Evolutionary conservation across 2,888 invertebrate species (phyloP).

Genomic region (Acanthosoma haemorrhoidale): DNA sequence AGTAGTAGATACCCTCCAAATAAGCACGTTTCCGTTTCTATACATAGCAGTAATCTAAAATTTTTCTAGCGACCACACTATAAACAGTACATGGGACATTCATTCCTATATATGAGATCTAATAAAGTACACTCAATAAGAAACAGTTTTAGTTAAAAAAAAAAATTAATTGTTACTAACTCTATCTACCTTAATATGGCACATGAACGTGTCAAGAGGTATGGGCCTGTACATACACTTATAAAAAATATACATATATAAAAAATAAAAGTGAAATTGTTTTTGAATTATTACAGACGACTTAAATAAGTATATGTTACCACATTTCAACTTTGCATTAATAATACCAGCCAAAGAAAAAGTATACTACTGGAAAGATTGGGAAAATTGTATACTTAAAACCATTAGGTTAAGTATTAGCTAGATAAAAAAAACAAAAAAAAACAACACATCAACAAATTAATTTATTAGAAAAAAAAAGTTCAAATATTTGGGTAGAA

Average conservation of each 20-base stretch:
- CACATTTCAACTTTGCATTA: too few species aligned
- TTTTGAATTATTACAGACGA: constrained; percentile 22
- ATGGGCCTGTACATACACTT: not conserved
- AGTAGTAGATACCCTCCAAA: constrained; percentile 35
- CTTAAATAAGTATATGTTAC: too few species aligned
- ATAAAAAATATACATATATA: not conserved
- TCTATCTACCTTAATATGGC: constrained; percentile 29
- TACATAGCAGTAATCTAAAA: not conserved
- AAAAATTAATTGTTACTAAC: constrained; percentile 2
- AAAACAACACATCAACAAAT: too few species aligned
- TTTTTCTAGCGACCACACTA: constrained; percentile 15
- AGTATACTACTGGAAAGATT: too few species aligned
- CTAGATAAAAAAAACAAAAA: too few species aligned
- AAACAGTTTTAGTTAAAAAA: not conserved
- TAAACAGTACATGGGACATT: not conserved
- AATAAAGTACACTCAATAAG: constrained; percentile 9
- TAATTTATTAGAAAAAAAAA: too few species aligned
- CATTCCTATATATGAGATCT: constrained; percentile 25
- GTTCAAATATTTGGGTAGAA: too few species aligned
- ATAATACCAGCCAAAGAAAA: too few species aligned
- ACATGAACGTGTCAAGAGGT: constrained; percentile 23
- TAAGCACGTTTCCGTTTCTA: constrained; percentile 12
- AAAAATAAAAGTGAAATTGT: not conserved
- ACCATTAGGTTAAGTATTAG: too few species aligned
- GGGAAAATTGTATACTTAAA: too few species aligned